Conservation (phyloP, 2,797 vertebrate genomes). For the Labeo calbasu region DNA sequence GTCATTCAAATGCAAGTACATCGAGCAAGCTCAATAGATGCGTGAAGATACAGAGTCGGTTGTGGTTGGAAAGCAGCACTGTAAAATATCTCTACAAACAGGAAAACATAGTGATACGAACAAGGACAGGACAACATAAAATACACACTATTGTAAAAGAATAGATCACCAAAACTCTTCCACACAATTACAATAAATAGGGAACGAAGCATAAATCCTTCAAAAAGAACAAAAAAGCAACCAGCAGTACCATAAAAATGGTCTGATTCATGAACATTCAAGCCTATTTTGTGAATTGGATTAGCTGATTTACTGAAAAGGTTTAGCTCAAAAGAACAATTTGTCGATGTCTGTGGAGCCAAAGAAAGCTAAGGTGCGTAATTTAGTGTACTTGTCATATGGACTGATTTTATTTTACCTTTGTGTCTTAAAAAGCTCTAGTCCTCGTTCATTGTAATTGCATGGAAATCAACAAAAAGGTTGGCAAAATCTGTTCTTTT, state of each 20-base stretch:
- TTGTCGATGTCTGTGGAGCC: too few species aligned
- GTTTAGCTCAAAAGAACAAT: not conserved
- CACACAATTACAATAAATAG: too few species aligned
- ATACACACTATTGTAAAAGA: constrained; percentile 8
- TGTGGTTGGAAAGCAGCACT: constrained; percentile 15
- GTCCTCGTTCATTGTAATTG: not conserved
- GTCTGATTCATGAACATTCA: not conserved
- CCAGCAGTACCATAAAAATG: not conserved
- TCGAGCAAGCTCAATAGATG: not conserved
- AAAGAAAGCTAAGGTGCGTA: not conserved
- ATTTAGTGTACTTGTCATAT: not conserved
- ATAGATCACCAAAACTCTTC: not conserved
- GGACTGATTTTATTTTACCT: not conserved
- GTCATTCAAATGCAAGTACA: constrained; percentile 4
- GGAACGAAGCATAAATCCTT: too few species aligned
- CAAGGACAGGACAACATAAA: constrained; percentile 14
- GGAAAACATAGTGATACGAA: not conserved
- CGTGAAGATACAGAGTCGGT: not conserved
- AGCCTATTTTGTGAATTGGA: not conserved
- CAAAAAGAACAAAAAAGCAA: not conserved
- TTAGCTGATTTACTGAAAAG: not conserved
- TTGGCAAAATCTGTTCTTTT: not conserved
- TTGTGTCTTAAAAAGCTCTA: not conserved
- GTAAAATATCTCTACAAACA: constrained; percentile 6
- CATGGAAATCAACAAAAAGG: not conserved